These are phyloP conservation scores for Pseudoatta argentina DNA, from an alignment of 1,140 invertebrate species.

Conservation along the genomic window DNA sequence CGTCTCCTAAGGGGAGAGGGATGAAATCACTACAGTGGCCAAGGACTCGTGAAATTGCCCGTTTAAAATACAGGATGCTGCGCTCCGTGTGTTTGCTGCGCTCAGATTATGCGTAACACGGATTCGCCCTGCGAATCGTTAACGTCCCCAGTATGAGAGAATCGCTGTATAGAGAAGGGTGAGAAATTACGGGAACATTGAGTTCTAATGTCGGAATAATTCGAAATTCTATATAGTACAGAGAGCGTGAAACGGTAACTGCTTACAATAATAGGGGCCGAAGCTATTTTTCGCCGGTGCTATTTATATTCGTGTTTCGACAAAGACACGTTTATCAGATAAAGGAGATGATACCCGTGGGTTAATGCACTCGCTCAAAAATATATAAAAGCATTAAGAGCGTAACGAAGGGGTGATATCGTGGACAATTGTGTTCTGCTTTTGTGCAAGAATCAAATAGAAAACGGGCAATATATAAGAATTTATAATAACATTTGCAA, in stretches of 20 bases:
- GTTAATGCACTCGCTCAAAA: constrained; percentile 42
- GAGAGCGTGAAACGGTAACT: background rate
- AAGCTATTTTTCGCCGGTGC: constrained; percentile 41
- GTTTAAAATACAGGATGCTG: constrained; percentile 81
- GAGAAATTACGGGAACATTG: constrained; percentile 13
- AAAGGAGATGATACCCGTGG: background rate
- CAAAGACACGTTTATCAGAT: constrained; percentile 30
- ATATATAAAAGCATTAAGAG: constrained; percentile 16
- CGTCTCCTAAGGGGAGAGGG: constrained; percentile 61
- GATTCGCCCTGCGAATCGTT: constrained; percentile 27
- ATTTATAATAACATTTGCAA: too few species aligned
- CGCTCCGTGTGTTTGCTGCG: constrained; percentile 46
- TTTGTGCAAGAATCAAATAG: too few species aligned
- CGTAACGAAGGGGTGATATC: background rate
- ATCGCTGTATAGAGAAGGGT: background rate
- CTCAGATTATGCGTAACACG: constrained; percentile 30
- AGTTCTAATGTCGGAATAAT: constrained; percentile 28
- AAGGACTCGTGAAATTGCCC: constrained; percentile 85
- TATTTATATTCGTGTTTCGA: constrained; percentile 52
- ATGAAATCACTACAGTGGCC: constrained; percentile 83
- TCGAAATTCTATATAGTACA: background rate
- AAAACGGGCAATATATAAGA: too few species aligned
- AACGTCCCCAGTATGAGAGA: constrained; percentile 1
- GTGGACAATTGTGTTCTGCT: too few species aligned
- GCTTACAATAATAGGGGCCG: constrained; percentile 42